Evolutionary conservation across 1,140 invertebrate genomes (phyloP), one percentile per base, ranked within the genome.

Genomic region (Trichomalopsis sarcophagae): DNA sequence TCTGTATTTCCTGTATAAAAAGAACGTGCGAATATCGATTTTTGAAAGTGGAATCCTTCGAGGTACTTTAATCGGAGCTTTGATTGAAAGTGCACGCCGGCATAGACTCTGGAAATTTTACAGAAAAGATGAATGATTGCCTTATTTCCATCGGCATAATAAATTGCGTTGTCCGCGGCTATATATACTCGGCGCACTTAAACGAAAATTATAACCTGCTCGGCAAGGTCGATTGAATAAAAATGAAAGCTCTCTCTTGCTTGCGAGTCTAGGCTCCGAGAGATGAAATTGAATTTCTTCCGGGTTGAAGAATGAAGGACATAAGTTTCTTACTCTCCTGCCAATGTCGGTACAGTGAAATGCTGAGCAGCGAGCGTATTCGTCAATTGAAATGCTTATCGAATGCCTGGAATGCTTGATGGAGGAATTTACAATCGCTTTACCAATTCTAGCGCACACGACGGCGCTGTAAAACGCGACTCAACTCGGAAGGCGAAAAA

Each of bases 31-130:
- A 76, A 2, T 33, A 78, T 78, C 27, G 50, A 78, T 78, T 78
- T 78, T 78, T 9, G n/a, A 78, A 66, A 78, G 50, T 66, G 76
- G 47, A 62, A 78, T 78, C 17, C 4, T 78, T 33, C 14, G 9
- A 68, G 36, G 78, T 66, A 80, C 62, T 80, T 69, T 69, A 80
- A 80, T 80, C 78, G 62, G 1, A 44, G 21, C n/a, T 47, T 27
- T 80, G 78, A 80, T 80, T 69, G 66, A 80, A 69, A 80, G 78
- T 62, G 47, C 76, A 55, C 11, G n/a, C 4, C 17, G 40, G 0
- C 9, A 44, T 23, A 17, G 23, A 78, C 40, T 2, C n/a, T 55
- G 44, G 75, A 55, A 77, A 55, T 77, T 77, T 77, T 44, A 5
- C 74, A 44, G 55, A 75, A 21, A 33, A 9, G 21, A 77, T 50